These are phyloP conservation scores for Sinocyclocheilus grahami DNA, from an alignment of 2,113 vertebrate genomes.

Conservation along the genomic window DNA sequence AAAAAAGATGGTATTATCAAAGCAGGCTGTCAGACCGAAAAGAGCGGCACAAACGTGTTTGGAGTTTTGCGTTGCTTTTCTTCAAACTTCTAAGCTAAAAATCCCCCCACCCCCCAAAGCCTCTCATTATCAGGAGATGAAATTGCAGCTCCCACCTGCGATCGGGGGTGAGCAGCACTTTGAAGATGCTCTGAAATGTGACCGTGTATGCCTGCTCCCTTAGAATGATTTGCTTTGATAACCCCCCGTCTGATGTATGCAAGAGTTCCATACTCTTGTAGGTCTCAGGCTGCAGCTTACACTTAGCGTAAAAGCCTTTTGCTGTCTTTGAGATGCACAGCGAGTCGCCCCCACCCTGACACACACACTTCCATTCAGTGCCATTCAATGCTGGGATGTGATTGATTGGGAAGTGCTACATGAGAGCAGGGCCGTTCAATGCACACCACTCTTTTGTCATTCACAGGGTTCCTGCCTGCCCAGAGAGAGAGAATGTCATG, in stretches of 20 bases:
- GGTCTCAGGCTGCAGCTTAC: slow-evolving; percentile 62
- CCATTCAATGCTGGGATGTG: slow-evolving; percentile 56
- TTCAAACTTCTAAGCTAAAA: slow-evolving; percentile 16
- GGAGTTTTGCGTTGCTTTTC: background rate
- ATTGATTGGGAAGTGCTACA: slow-evolving; percentile 71
- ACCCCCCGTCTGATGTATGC: slow-evolving; percentile 63
- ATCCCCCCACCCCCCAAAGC: slow-evolving; percentile 1
- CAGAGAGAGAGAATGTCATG: slow-evolving; percentile 64
- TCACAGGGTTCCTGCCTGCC: slow-evolving; percentile 54
- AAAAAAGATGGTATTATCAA: slow-evolving; percentile 20
- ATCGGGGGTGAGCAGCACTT: slow-evolving; percentile 59
- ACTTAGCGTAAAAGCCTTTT: slow-evolving; percentile 73
- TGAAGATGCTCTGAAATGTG: slow-evolving; percentile 71
- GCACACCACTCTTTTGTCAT: slow-evolving; percentile 75
- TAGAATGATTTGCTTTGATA: slow-evolving; percentile 73
- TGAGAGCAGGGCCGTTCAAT: slow-evolving; percentile 68
- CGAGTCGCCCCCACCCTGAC: slow-evolving; percentile 38
- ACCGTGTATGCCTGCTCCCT: slow-evolving; percentile 62
- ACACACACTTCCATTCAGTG: slow-evolving; percentile 35
- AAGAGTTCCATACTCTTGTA: slow-evolving; percentile 37
- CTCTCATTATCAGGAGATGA: slow-evolving; percentile 62
- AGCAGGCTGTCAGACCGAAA: background rate
- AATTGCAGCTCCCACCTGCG: slow-evolving; percentile 58
- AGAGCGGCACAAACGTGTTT: background rate
- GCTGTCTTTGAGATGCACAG: slow-evolving; percentile 65